Evolutionary conservation across 1,140 invertebrate species (phyloP).

Genomic region (Agrypnia vestita): DNA sequence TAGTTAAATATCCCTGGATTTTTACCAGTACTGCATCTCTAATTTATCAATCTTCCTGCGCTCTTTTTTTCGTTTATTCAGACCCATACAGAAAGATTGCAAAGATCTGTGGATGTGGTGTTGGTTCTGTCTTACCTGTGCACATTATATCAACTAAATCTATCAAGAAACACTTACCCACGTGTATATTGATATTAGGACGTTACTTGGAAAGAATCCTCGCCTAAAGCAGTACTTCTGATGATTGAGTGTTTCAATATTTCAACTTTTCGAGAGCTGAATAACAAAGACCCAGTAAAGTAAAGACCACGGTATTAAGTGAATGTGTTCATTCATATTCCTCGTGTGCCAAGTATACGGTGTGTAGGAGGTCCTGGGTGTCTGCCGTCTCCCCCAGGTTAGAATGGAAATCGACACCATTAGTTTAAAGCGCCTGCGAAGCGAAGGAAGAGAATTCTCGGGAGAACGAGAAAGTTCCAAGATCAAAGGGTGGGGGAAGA

Average conservation of each 20-base stretch:
- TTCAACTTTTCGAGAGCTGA: not conserved
- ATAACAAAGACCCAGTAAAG: constrained; percentile 10
- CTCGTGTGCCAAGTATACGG: not conserved
- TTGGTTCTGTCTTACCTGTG: no score
- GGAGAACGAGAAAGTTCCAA: constrained; percentile 9
- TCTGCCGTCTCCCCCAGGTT: constrained; percentile 8
- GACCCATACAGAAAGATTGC: no score
- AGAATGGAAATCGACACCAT: constrained; percentile 29
- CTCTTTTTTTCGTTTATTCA: no score
- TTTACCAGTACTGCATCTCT: no score
- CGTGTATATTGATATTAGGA: no score
- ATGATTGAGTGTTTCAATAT: not conserved
- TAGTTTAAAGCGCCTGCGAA: constrained; percentile 13
- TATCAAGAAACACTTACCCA: no score
- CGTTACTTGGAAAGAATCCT: no score
- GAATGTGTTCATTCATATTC: constrained; percentile 28
- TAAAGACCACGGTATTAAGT: constrained; percentile 13
- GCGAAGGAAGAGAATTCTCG: not conserved
- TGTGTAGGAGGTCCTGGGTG: not conserved
- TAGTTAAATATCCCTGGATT: no score
- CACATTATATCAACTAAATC: no score
- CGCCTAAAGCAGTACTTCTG: no score
- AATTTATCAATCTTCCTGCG: no score
- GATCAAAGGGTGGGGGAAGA: not conserved
- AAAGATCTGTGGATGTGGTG: no score